Evolutionary conservation across 2,888 invertebrate genomes (phyloP).

Genomic region (Sarcophaga rosellei): DNA sequence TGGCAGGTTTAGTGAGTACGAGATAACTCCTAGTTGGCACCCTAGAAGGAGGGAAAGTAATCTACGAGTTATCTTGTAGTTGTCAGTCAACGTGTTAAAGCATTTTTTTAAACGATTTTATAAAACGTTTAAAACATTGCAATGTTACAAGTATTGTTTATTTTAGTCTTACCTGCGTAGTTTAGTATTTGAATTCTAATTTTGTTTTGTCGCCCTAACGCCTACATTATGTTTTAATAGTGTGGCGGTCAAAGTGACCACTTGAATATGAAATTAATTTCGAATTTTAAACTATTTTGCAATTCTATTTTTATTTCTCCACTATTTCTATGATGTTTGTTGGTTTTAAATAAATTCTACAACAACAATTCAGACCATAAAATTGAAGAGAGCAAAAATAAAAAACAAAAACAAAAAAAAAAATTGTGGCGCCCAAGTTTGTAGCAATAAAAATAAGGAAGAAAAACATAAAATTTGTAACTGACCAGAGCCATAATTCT

Average conservation of each 20-base stretch:
- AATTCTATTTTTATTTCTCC: constrained; percentile 6
- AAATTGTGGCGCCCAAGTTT: constrained; percentile 58
- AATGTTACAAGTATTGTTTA: neutral
- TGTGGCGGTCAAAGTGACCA: neutral
- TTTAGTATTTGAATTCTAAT: neutral
- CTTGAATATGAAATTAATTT: neutral
- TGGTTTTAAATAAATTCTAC: neutral
- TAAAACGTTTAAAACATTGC: no score
- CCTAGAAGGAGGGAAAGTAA: no score
- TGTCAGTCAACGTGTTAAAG: no score
- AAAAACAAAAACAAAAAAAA: neutral
- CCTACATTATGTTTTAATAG: neutral
- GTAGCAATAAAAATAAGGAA: constrained; percentile 16
- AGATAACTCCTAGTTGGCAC: no score
- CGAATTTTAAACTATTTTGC: constrained; percentile 6
- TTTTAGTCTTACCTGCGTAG: neutral
- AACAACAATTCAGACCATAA: neutral
- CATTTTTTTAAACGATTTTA: no score
- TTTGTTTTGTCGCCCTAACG: neutral
- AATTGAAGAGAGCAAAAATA: neutral
- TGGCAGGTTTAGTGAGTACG: no score
- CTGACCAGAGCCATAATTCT: constrained; percentile 59
- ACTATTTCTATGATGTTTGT: no score
- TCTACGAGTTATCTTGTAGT: no score
- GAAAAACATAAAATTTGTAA: constrained; percentile 15